phyloP scores from a whole-genome alignment of 2,113 vertebrate genomes.

The Bujurquina vittata region DNA sequence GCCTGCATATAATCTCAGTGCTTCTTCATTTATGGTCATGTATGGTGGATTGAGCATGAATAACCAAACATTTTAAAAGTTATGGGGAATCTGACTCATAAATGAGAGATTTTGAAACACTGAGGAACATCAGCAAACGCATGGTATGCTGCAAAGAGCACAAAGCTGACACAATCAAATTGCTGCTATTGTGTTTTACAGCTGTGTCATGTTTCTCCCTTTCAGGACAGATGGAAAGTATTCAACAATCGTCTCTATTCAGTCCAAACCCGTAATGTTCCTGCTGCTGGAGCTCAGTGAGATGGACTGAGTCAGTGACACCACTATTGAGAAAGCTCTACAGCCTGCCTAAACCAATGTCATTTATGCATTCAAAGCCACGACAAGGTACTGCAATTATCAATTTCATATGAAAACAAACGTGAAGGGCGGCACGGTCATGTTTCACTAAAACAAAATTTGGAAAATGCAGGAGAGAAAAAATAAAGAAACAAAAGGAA shows the following conservation, averaged over 20 bases:
- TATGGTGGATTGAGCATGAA: background rate
- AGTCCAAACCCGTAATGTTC: background rate
- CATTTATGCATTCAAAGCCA: constrained; percentile 1
- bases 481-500: background rate
- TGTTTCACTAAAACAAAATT: background rate
- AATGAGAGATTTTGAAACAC: background rate
- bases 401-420: constrained; percentile 29
- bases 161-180: background rate
- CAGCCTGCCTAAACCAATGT: background rate
- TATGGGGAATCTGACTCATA: background rate
- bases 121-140: background rate
- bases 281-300: background rate
- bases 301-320: background rate
- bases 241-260: background rate
- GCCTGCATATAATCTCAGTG: background rate
- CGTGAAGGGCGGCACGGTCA: background rate
- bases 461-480: background rate
- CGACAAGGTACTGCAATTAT: background rate
- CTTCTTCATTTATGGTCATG: background rate
- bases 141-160: background rate
- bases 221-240: background rate
- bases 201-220: background rate
- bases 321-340: background rate
- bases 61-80: background rate
- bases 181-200: background rate